A percentile compares a stretch with the other conserved stretches of the same genome.
phyloP scores from a whole-genome alignment of 1,140 invertebrate species.

The Drosophila mayri region DNA sequence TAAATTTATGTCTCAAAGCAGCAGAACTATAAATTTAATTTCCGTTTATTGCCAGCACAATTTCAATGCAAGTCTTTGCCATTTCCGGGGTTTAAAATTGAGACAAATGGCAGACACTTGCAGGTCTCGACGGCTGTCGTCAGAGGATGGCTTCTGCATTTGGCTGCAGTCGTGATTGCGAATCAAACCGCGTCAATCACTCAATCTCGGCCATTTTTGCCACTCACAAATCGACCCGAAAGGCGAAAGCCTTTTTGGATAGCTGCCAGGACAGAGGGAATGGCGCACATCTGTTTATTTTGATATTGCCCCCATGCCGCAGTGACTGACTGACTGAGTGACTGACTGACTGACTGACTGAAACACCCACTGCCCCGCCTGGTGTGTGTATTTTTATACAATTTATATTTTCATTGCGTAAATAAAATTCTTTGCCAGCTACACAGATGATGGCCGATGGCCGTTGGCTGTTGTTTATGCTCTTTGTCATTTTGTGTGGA shows the following conservation, averaged over 20 bases:
- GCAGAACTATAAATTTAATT: slow-evolving; percentile 14
- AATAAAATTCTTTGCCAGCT: slow-evolving; percentile 60
- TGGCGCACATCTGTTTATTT: slow-evolving; percentile 77
- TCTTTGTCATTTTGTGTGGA: slow-evolving; percentile 28
- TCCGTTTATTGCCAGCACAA: slow-evolving; percentile 6
- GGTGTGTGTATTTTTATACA: slow-evolving; percentile 51
- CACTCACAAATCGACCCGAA: slow-evolving; percentile 34
- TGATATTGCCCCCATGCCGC: slow-evolving; percentile 53
- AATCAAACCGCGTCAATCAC: slow-evolving; percentile 28
- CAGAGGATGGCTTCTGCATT: slow-evolving; percentile 12
- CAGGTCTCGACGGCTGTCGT: not conserved
- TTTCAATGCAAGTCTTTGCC: not conserved
- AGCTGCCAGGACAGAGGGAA: slow-evolving; percentile 56
- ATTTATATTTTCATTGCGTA: slow-evolving; percentile 61
- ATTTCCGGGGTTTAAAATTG: slow-evolving; percentile 18
- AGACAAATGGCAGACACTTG: slow-evolving; percentile 6
- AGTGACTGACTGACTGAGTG: slow-evolving; percentile 29
- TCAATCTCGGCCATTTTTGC: slow-evolving; percentile 47
- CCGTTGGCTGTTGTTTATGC: slow-evolving; percentile 33
- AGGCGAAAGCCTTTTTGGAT: slow-evolving; percentile 65
- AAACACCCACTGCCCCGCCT: slow-evolving; percentile 12
- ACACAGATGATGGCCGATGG: slow-evolving; percentile 33
- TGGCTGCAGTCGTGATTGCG: slow-evolving; percentile 6
- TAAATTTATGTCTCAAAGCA: slow-evolving; percentile 12
- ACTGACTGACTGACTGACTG: slow-evolving; percentile 1